Conservation (phyloP, 2,797 vertebrate species). For the Enoplosus armatus region DNA sequence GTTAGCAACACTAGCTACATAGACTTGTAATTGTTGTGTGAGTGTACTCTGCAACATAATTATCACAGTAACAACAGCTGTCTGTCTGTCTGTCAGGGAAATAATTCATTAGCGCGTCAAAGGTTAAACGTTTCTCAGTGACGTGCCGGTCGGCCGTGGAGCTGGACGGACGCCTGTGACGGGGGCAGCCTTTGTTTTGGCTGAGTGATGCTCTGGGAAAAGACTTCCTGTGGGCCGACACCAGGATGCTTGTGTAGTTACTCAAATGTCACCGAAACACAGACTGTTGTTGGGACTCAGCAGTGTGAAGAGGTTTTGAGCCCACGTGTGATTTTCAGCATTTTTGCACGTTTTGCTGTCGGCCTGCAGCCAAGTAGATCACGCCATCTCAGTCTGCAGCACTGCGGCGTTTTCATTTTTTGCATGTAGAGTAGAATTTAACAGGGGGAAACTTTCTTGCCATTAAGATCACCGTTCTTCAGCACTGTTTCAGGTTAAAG, state of each 20-base stretch:
- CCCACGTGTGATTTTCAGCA: neutral
- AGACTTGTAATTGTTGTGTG: neutral
- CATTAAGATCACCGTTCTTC: neutral
- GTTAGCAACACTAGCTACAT: too few relatives aligned
- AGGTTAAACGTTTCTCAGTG: slow-evolving; percentile 48
- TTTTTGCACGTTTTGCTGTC: neutral
- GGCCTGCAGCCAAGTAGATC: neutral
- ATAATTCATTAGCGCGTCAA: slow-evolving; percentile 18
- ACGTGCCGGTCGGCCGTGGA: slow-evolving; percentile 1
- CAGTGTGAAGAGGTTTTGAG: neutral
- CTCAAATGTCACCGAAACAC: slow-evolving; percentile 57
- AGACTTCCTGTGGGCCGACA: slow-evolving; percentile 39
- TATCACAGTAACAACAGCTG: neutral
- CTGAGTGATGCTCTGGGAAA: slow-evolving; percentile 27
- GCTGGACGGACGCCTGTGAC: slow-evolving; percentile 19
- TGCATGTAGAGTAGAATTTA: too few relatives aligned
- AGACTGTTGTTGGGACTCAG: slow-evolving; percentile 19
- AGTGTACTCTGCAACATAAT: neutral
- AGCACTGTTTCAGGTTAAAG: neutral
- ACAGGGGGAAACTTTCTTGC: too few relatives aligned
- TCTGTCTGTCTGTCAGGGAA: neutral
- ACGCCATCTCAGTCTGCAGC: neutral
- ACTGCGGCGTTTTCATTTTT: too few relatives aligned
- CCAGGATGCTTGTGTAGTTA: slow-evolving; percentile 44
- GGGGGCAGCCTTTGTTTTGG: slow-evolving; percentile 53